Base-by-base conservation (phyloP, 2,797 vertebrate species). In the Mionectes olivaceus region DNA sequence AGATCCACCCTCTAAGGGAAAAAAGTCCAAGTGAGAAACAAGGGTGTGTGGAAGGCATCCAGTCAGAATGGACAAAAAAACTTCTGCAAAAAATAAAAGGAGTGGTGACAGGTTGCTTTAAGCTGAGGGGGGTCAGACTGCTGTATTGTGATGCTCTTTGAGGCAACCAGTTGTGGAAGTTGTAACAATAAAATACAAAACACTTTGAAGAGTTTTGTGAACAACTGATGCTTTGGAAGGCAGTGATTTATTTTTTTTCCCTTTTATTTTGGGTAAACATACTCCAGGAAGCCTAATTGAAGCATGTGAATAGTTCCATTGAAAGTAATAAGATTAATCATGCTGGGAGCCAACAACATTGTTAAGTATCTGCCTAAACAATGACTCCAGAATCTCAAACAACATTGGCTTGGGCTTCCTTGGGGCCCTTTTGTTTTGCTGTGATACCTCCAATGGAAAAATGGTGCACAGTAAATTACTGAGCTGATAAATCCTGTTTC, bases 251-350 rank as follows among this genome's bases (percentile, higher is more conserved):
- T 69, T 50, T 50, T 16, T 28, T 37, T 11, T 5, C 18, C 11
- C 35, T 47, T 35, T 84, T 74, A 37, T 37, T 87, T 79, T 77
- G 22, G 49, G 59, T 73, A 85, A 82, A 69, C 43, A 28, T 53
- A 33, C 28, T 71, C 18, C 59, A 74, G 64, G 35, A 85, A 82
- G 47, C 56, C 47, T 77, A 47, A 87, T 15, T 90, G 68, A 90
- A 67, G 37, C 10, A 19, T 64, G 57, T 83, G 61, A 83, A 60
- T 81, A 78, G 61, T 78, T 86, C 41, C 25, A 24, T 7, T 83
- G 74, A 75, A 90, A 83, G 43, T 76, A 85, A 19, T 90, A 92
- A 83, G 61, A 83, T 67, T 83, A 94, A 83, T 88, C 39, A 67
- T 55, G 60, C 86, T 83, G 73, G 24, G 83, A 90, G 27, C 33